These are phyloP conservation scores for Caerostris extrusa DNA, from an alignment of 1,140 invertebrate species.

Conservation along the genomic window DNA sequence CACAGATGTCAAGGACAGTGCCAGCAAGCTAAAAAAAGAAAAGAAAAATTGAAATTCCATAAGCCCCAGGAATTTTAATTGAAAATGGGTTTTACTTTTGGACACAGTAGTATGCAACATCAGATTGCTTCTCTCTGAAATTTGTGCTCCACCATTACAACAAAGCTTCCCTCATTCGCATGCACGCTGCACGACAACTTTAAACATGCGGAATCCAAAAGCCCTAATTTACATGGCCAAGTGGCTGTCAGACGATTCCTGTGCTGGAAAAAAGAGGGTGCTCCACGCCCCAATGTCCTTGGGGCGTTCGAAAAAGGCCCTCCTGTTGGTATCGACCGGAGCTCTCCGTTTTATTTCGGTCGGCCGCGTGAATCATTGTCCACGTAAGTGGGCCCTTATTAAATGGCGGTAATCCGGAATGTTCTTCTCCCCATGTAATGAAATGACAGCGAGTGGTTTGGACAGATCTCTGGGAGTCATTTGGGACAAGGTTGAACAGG, in stretches of 20 bases:
- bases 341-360: constrained; percentile 19
- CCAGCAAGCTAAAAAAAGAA: too few species aligned
- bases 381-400: neutral
- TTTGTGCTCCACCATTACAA: neutral
- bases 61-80: too few species aligned
- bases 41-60: too few species aligned
- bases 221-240: constrained; percentile 43
- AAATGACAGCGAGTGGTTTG: neutral
- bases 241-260: neutral
- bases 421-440: neutral
- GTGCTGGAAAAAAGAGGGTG: neutral
- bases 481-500: neutral
- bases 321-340: neutral
- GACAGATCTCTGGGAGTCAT: neutral
- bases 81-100: too few species aligned
- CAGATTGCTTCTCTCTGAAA: neutral
- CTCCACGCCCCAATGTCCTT: constrained; percentile 27
- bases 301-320: neutral
- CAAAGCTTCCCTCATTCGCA: neutral
- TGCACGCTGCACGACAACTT: neutral
- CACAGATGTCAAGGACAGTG: too few species aligned
- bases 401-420: constrained; percentile 35
- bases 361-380: constrained; percentile 7
- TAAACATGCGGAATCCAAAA: neutral
- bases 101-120: neutral